A percentile compares a stretch with the other conserved stretches of the same genome.
Evolutionary conservation across 2,113 vertebrate species (phyloP).

Genomic region (Accipiter virgatus): DNA sequence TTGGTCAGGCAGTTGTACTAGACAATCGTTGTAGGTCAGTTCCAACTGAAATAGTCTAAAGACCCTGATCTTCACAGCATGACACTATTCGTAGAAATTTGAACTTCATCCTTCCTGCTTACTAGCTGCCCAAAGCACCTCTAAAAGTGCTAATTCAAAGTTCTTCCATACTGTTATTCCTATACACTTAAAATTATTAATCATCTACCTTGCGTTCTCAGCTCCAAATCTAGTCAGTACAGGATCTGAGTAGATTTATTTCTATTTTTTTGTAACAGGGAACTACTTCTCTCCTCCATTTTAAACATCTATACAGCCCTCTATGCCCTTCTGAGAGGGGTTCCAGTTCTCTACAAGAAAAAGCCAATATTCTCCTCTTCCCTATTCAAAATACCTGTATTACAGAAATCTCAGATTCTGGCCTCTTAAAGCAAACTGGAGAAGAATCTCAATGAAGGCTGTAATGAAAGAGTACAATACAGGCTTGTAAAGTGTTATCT

Average conservation of each 20-base stretch:
- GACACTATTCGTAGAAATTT: neutral
- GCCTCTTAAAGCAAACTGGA: neutral
- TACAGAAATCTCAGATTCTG: neutral
- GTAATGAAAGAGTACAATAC: neutral
- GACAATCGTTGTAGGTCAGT: neutral
- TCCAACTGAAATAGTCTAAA: neutral
- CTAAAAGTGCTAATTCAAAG: neutral
- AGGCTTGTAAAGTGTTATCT: neutral
- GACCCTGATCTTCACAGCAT: neutral
- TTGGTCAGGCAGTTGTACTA: neutral
- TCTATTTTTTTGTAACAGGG: neutral
- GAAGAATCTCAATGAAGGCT: neutral
- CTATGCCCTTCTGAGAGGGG: neutral
- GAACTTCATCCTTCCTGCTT: neutral
- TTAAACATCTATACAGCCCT: neutral
- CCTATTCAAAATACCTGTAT: neutral
- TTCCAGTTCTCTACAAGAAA: neutral
- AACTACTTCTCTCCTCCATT: neutral
- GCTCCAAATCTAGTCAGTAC: neutral
- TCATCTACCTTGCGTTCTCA: neutral
- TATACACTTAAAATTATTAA: neutral
- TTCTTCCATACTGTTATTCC: neutral
- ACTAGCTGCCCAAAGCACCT: neutral
- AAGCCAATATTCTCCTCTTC: neutral
- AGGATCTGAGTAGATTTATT: neutral